Evolutionary conservation across 2,888 invertebrate species (phyloP), one percentile per base, ranked within the genome.

Genomic region (Lasiommata megera): DNA sequence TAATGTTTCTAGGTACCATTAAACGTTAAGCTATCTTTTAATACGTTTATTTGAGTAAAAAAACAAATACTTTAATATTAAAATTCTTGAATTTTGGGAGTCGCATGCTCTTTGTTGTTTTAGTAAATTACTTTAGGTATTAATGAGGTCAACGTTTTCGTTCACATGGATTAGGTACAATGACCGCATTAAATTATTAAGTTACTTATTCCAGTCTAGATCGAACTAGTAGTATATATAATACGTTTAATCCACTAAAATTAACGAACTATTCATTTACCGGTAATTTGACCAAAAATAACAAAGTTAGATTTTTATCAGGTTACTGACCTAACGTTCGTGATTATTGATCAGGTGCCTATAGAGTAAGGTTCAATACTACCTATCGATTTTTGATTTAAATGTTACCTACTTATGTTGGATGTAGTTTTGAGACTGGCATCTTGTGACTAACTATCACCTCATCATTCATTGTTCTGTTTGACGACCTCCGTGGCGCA

Each of bases 151-250:
- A 46, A 46, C 31, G 31, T 9, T 6, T 31, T 8, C 44, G 28
- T 31, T n/a, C 11, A 31, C 46, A 29, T 1, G 29, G 16, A 31
- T 11, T 16, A 11, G 16, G 46, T 46, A 31, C 46, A 46, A 46
- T 16, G 46, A 11, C 31, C 46, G 14, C 31, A 31, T 46, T 46
- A 16, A 46, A 46, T 46, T 31, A 17, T 46, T 46, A 46, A 46
- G 16, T 31, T 46, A 46, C 16, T 31, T n/a, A 9, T 31, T 46
- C 16, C 29, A 29, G 46, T 46, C 46, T 46, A 16, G 46, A 16
- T 17, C 46, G 31, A 16, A 14, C 16, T 16, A 31, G 29, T 46
- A 31, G 31, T 31, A 31, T 46, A n/a, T n/a, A n/a, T n/a, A n/a
- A n/a, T n/a, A 44, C 44, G 29, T 29, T 29, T 28, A 29, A 29